A percentile compares a stretch with the other conserved stretches of the same genome.
Conservation (phyloP, 1,140 invertebrate species). For the Apocrypta bakeri region DNA sequence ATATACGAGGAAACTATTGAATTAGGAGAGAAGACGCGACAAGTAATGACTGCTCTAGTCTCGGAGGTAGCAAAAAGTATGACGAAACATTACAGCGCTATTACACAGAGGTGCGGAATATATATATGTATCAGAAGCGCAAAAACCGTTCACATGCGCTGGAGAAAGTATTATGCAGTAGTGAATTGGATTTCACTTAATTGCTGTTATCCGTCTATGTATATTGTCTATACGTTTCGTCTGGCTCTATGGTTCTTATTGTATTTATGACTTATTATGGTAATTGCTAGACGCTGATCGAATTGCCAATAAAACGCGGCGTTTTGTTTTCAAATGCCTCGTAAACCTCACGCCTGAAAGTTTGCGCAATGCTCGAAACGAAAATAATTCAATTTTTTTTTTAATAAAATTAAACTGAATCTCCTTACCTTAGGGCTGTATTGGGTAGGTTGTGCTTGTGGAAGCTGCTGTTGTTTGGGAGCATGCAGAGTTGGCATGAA, state of each 20-base stretch:
- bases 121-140: not conserved
- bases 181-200: not conserved
- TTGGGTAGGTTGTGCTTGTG: slow-evolving; percentile 34
- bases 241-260: not conserved
- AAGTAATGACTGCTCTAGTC: not conserved
- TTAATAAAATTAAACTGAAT: not conserved
- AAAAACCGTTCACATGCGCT: not conserved
- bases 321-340: too few species aligned
- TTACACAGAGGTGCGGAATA: not conserved
- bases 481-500: slow-evolving; percentile 45
- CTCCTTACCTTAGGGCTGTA: slow-evolving; percentile 46
- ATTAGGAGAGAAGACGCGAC: not conserved
- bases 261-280: not conserved
- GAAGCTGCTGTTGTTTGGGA: slow-evolving; percentile 49
- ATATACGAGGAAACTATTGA: not conserved
- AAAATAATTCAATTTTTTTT: too few species aligned
- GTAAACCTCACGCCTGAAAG: too few species aligned
- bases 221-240: not conserved
- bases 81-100: not conserved
- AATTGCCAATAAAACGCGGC: too few species aligned
- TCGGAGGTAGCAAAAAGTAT: not conserved
- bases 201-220: not conserved
- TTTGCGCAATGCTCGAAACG: too few species aligned
- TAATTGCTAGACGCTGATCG: too few species aligned
- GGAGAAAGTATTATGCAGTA: not conserved